Evolutionary conservation across 2,888 invertebrate genomes (phyloP), one percentile per base, ranked within the genome.

Genomic region (Cantharis lateralis): DNA sequence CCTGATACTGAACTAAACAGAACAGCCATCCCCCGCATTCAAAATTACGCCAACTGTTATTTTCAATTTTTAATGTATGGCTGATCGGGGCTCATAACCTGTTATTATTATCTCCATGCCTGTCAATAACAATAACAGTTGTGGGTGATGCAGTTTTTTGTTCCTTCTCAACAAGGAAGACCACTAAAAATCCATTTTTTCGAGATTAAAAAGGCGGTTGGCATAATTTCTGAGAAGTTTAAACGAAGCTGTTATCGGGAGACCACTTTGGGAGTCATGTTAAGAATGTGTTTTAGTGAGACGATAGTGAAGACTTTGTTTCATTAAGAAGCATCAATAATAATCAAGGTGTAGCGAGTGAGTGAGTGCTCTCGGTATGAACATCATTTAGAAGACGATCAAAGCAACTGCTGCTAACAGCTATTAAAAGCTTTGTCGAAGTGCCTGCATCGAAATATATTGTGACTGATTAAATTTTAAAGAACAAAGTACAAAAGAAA

Each of bases 391-490:
- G 68, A 48, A 48, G 48, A 74, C 74, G 77, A 77, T 77, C 77
- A 77, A 77, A 77, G 77, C 69, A 63, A 28, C 26, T 28, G 61
- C 70, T 72, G 64, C 70, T 76, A 76, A 72, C 76, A 72, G 76
- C 76, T 74, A 77, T 77, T 77, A 77, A 77, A 74, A 77, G 77
- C 77, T 74, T 74, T 77, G 70, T 71, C 71, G 28, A 70, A 77
- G 72, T 74, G 77, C 72, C 63, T 64, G 62, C n/a, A 61, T 28
- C 66, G 24, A 68, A 71, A 61, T 71, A 68, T 62, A 77, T 72
- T 77, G 77, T 77, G 63, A 66, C 74, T 75, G 70, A 72, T 77
- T 71, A 61, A 72, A 74, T 77, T 70, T 70, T 61, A 69, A 18
- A n/a, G 32, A 69, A 28, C 20, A 66, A 66, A 20, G 64, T 24